Evolutionary conservation across 2,797 vertebrate species (phyloP), one percentile per base, ranked within the genome.

Genomic region (Pangasius krempfi): DNA sequence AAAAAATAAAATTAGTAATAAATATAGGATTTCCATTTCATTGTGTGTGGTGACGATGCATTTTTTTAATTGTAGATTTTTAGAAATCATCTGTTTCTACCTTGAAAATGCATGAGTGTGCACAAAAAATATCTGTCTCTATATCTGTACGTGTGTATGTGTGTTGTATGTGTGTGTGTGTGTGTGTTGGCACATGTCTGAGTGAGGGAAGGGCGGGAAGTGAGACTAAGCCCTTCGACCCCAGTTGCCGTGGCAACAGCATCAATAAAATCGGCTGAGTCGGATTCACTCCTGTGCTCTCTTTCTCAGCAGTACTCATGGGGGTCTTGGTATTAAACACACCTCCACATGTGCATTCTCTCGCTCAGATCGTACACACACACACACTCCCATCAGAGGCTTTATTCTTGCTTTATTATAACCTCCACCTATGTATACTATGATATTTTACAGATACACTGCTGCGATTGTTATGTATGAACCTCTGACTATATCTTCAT

Each of bases 211-310:
- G 56, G 56, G 56, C 12, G 12, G 33, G 33, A n/a, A 44, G 58
- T n/a, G 13, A 82, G 80, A 44, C 37, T 44, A 82, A 82, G 80
- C 80, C 80, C 80, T 82, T 82, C 80, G 56, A 82, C 80, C 80
- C 22, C 33, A 4, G 80, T 82, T 62, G 56, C 80, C 80, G 2
- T 82, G 58, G 80, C 56, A 82, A 82, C 80, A 44, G 58, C 80
- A 82, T 62, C 58, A 62, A 44, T 82, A 82, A 60, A 22, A 16
- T 40, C 22, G 37, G 22, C 58, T 37, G 22, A 44, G 56, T 5
- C 37, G 5, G 33, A 82, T 60, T 40, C 33, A 3, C 30, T 81
- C 54, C 79, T 27, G 33, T 13, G 9, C 54, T 60, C 33, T 60
- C 4, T 81, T 37, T 60, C 79, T 5, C 54, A 22, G 78, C 33